Conservation (phyloP, 2,888 invertebrate genomes). For the Merodon equestris region DNA sequence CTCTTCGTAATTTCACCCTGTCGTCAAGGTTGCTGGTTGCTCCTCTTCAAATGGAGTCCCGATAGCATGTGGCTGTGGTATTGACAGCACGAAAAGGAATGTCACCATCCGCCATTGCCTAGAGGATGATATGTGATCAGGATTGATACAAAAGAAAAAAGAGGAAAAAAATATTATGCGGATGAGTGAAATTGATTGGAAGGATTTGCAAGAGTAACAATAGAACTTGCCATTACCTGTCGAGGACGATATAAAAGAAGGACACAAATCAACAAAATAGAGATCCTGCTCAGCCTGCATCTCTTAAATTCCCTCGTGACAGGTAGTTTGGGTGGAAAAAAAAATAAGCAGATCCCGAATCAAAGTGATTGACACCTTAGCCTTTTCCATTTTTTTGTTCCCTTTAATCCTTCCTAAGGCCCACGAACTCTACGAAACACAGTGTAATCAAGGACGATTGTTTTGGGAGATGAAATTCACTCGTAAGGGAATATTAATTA, state of each 20-base stretch:
- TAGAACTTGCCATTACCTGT: neutral
- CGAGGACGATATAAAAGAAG: neutral
- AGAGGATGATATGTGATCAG: constrained; percentile 62
- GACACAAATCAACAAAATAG: no score
- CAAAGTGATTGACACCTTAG: neutral
- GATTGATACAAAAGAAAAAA: no score
- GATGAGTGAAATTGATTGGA: constrained; percentile 66
- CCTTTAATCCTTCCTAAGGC: neutral
- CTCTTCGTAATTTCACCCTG: constrained; percentile 29
- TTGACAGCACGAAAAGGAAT: constrained; percentile 40
- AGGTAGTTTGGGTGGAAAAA: neutral
- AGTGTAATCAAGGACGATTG: neutral
- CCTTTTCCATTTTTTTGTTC: neutral
- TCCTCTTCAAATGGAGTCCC: neutral
- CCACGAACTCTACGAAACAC: neutral
- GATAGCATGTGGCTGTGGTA: constrained; percentile 18
- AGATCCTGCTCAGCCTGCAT: no score
- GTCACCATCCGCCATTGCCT: constrained; percentile 48
- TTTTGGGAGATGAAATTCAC: neutral
- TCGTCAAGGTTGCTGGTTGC: constrained; percentile 18
- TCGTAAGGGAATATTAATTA: constrained; percentile 25
- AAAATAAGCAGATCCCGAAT: neutral
- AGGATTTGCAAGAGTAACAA: constrained; percentile 22
- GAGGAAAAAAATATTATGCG: constrained; percentile 55
- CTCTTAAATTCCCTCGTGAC: no score